Percentiles rank a stretch among this genome's conserved stretches.
These are phyloP conservation scores for Scaeva pyrastri DNA, from an alignment of 2,888 invertebrate species.

Conservation along the genomic window DNA sequence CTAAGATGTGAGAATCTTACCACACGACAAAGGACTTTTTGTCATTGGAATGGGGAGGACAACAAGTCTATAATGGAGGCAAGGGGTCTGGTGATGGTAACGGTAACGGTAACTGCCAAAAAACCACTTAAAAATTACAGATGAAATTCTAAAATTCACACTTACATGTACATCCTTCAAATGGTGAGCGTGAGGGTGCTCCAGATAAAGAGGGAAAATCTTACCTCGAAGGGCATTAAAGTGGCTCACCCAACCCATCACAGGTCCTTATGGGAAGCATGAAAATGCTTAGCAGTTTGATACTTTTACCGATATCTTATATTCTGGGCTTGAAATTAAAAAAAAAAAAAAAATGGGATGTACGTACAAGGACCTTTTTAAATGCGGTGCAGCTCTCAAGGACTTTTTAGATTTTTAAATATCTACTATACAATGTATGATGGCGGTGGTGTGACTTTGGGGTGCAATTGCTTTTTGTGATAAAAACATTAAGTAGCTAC, in stretches of 20 bases:
- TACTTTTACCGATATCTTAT: slow-evolving; percentile 56
- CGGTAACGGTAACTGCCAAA: slow-evolving; percentile 57
- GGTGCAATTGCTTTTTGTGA: slow-evolving; percentile 74
- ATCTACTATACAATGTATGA: background rate
- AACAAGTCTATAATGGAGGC: slow-evolving; percentile 22
- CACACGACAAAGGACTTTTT: slow-evolving; percentile 65
- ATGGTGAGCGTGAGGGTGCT: slow-evolving; percentile 6
- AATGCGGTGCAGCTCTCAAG: slow-evolving; percentile 58
- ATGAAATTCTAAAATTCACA: slow-evolving; percentile 75
- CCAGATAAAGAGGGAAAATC: slow-evolving; percentile 4
- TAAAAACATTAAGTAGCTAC: slow-evolving; percentile 78
- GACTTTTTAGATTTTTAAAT: slow-evolving; percentile 40
- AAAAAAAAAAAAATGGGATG: slow-evolving; percentile 16
- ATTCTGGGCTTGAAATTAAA: slow-evolving; percentile 38
- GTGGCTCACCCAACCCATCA: slow-evolving; percentile 27
- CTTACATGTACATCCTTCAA: slow-evolving; percentile 45
- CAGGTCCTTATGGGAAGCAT: slow-evolving; percentile 45
- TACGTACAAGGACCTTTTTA: slow-evolving; percentile 56
- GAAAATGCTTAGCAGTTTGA: slow-evolving; percentile 63
- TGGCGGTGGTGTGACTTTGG: slow-evolving; percentile 39
- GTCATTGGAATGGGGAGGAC: slow-evolving; percentile 50
- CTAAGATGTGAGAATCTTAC: slow-evolving; percentile 67
- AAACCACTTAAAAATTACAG: slow-evolving; percentile 75
- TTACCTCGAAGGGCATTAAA: slow-evolving; percentile 64
- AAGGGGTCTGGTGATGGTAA: slow-evolving; percentile 17